phyloP scores from a whole-genome alignment of 2,888 invertebrate species.

The Drosophila rubida region DNA sequence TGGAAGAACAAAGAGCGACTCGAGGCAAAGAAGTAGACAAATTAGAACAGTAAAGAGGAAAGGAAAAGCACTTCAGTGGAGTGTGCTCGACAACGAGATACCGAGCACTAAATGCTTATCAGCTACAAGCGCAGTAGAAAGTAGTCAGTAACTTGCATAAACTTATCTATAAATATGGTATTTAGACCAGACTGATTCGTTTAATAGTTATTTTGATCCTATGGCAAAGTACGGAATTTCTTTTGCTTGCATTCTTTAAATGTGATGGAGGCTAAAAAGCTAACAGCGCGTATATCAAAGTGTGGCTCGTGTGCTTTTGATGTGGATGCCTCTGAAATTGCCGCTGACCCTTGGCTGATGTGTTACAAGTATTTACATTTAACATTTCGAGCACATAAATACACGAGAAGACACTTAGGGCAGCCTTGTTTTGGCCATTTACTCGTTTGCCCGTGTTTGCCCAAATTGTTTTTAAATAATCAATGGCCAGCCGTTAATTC shows the following conservation, averaged over 20 bases:
- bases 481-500: not conserved
- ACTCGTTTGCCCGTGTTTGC: not conserved
- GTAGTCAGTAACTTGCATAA: too few species aligned
- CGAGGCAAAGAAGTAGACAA: not conserved
- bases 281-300: too few species aligned
- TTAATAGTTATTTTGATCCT: too few species aligned
- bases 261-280: too few species aligned
- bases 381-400: not conserved
- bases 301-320: too few species aligned
- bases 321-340: too few species aligned
- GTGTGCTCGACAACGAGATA: slow-evolving; percentile 47
- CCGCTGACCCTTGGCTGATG: too few species aligned
- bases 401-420: not conserved
- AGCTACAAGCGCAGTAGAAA: slow-evolving; percentile 45
- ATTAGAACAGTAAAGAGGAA: not conserved
- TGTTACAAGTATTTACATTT: too few species aligned
- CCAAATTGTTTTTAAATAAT: not conserved
- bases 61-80: not conserved
- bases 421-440: not conserved
- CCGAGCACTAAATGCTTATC: slow-evolving; percentile 75
- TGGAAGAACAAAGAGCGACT: not conserved
- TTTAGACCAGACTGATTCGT: too few species aligned
- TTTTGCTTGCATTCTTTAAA: too few species aligned
- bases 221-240: too few species aligned
- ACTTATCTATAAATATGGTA: too few species aligned